Evolutionary conservation across 1,140 invertebrate species (phyloP).

Genomic region (Papilio dardanus): DNA sequence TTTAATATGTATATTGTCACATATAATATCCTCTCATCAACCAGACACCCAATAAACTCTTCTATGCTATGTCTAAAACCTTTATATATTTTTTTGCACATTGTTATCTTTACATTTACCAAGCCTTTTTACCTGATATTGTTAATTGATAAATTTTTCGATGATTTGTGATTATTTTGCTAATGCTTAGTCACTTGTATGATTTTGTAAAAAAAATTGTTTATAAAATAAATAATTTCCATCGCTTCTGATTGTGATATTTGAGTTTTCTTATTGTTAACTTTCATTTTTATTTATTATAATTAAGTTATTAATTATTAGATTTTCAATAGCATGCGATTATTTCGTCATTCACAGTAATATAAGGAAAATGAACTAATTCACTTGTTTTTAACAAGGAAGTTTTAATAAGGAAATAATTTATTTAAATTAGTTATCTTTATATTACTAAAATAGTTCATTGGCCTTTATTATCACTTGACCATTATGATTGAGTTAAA

Average conservation of each 20-base stretch:
- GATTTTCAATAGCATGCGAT: constrained; percentile 20
- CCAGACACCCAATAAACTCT: too few species aligned
- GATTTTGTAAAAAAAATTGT: not conserved
- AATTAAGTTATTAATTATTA: not conserved
- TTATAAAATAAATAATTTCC: not conserved
- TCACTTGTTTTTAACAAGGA: not conserved
- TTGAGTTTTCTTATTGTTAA: not conserved
- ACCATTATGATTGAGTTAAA: constrained; percentile 37
- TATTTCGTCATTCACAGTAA: not conserved
- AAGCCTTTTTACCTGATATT: too few species aligned
- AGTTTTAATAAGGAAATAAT: not conserved
- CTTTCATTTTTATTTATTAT: not conserved
- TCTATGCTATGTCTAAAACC: not conserved
- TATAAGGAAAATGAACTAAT: constrained; percentile 7
- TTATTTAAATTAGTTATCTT: not conserved
- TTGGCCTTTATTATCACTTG: constrained; percentile 38
- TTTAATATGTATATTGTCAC: constrained; percentile 22
- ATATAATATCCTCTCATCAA: constrained; percentile 28
- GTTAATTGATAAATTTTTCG: not conserved
- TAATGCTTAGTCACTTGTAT: not conserved
- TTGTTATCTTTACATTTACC: too few species aligned
- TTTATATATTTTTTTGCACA: too few species aligned
- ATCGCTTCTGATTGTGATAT: not conserved
- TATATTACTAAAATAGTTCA: constrained; percentile 41
- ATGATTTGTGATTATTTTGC: not conserved